Conservation (phyloP, 2,797 vertebrate genomes). For the Liparis tanakae region DNA sequence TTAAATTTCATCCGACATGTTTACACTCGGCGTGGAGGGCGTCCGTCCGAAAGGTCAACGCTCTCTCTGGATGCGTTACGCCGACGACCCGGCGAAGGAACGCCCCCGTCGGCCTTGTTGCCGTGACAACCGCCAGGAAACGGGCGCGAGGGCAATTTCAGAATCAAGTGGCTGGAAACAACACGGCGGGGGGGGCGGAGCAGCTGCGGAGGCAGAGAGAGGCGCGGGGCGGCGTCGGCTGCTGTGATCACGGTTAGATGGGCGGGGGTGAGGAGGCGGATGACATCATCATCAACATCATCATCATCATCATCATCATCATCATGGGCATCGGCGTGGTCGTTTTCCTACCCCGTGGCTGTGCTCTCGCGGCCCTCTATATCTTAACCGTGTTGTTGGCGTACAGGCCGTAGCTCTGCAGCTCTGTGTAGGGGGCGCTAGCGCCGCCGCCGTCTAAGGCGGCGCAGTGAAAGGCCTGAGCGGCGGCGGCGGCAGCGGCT, state of each 20-base stretch:
- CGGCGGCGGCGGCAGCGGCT: constrained; percentile 79
- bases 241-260: no score
- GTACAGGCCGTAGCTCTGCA: constrained; percentile 86
- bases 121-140: constrained; percentile 6
- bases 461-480: constrained; percentile 88
- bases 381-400: constrained; percentile 87
- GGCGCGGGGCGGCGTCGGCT: constrained; percentile 73
- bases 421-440: constrained; percentile 86
- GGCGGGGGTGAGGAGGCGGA: constrained; percentile 72
- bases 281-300: constrained; percentile 73
- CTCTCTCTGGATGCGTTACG: not conserved
- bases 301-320: constrained; percentile 78
- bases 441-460: constrained; percentile 84
- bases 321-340: constrained; percentile 71
- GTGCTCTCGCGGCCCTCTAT: constrained; percentile 83
- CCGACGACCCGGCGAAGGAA: not conserved
- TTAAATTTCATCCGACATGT: no score
- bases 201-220: constrained; percentile 70
- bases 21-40: not conserved
- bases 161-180: constrained; percentile 75
- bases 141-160: constrained; percentile 73
- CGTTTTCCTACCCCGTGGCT: constrained; percentile 80
- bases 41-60: not conserved
- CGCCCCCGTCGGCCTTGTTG: not conserved
- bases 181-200: constrained; percentile 60